Conservation (phyloP, 2,113 vertebrate species). For the Australoheros scitulus region DNA sequence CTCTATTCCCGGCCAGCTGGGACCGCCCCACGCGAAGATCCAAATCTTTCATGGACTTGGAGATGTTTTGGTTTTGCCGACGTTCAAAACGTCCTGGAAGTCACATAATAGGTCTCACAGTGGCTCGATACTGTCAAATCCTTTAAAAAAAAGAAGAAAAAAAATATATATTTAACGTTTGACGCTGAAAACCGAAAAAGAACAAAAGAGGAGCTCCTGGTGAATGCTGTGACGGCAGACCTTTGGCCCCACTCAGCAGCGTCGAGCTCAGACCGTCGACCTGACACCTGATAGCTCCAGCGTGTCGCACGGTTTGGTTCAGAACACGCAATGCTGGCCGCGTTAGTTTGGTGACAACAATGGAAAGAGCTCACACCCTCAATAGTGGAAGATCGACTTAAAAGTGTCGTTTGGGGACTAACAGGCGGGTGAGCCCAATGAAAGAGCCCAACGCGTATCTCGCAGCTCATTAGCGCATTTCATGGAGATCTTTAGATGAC, state of each 20-base stretch:
- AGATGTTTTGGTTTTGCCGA: not conserved
- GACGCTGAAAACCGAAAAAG: not conserved
- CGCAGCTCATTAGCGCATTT: conserved; percentile 39
- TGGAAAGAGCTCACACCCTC: conserved; percentile 21
- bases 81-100: not conserved
- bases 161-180: not conserved
- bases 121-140: not conserved
- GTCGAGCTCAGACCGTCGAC: conserved; percentile 20
- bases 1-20: not conserved
- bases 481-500: conserved; percentile 65
- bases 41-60: not conserved
- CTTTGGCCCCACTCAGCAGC: conserved; percentile 48
- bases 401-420: conserved; percentile 20
- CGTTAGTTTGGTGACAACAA: conserved; percentile 39
- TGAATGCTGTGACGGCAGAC: conserved; percentile 28
- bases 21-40: not conserved
- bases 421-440: not conserved
- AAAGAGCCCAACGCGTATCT: conserved; percentile 16
- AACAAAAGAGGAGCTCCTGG: not conserved
- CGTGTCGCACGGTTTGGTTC: conserved; percentile 28
- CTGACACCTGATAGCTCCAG: conserved; percentile 67
- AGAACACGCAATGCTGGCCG: not conserved
- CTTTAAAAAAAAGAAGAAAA: rapidly evolving
- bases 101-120: not conserved
- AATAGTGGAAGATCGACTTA: not conserved